A percentile compares a stretch with the other conserved stretches of the same genome.
Evolutionary conservation across 2,888 invertebrate genomes (phyloP).

Genomic region (Eupithecia subumbrata): DNA sequence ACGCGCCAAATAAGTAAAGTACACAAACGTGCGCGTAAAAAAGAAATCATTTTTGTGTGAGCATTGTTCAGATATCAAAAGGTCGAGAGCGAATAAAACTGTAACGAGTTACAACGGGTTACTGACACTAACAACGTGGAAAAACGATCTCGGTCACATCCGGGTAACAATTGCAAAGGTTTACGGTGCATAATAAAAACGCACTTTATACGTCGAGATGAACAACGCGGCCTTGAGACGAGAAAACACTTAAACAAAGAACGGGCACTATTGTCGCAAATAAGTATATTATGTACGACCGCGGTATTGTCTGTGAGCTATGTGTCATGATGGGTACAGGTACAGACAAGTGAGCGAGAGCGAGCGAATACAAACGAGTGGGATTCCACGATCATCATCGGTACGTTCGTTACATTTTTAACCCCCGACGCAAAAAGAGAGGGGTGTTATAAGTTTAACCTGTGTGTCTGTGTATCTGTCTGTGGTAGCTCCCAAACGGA

Average conservation of each 20-base stretch:
- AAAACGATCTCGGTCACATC: conserved; percentile 41
- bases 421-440: no score
- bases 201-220: conserved; percentile 49
- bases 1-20: conserved; percentile 11
- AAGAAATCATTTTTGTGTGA: not conserved
- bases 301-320: conserved; percentile 41
- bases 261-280: conserved; percentile 56
- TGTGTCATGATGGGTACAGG: conserved; percentile 34
- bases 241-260: conserved; percentile 68
- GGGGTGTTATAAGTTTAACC: no score
- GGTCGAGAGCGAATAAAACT: conserved; percentile 23
- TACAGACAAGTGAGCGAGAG: no score
- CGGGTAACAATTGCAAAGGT: conserved; percentile 42
- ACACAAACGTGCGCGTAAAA: conserved; percentile 12
- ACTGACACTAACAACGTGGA: conserved; percentile 34
- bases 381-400: no score
- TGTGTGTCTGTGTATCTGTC: no score
- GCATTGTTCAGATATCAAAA: conserved; percentile 24
- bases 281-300: conserved; percentile 30
- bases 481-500: no score
- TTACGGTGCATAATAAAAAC: conserved; percentile 47
- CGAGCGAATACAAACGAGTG: no score
- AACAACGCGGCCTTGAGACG: conserved; percentile 66
- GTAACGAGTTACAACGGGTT: conserved; percentile 32
- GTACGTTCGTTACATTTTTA: no score